Conservation (phyloP, 2,113 vertebrate genomes). For the Mesoclemmys tuberculata region DNA sequence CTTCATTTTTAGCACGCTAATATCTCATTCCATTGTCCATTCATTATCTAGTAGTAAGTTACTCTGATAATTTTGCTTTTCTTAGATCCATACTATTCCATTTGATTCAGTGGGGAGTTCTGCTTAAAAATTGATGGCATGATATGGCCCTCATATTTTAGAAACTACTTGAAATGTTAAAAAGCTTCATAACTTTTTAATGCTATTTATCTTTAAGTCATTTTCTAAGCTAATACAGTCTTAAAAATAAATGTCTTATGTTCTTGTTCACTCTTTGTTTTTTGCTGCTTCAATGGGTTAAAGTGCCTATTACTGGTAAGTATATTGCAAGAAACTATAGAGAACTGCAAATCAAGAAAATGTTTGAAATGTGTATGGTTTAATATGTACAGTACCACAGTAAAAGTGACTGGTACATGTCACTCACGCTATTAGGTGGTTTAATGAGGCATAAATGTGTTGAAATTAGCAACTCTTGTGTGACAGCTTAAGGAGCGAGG, state of each 20-base stretch:
- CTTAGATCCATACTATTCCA: conserved; percentile 27
- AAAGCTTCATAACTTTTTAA: conserved; percentile 60
- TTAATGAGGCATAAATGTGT: conserved; percentile 65
- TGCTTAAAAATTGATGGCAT: background rate
- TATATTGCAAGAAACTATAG: conserved; percentile 59
- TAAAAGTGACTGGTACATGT: conserved; percentile 62
- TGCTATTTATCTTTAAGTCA: conserved; percentile 44
- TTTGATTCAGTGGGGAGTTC: background rate
- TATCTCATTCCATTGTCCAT: conserved; percentile 19
- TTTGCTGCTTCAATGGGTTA: conserved; percentile 87
- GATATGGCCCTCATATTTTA: conserved; percentile 55
- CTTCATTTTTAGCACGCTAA: conserved; percentile 26
- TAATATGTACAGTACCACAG: conserved; percentile 36
- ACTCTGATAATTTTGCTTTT: conserved; percentile 47
- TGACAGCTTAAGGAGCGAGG: conserved; percentile 8
- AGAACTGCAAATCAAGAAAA: conserved; percentile 57
- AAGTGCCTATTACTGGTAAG: conserved; percentile 99
- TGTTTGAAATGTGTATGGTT: conserved; percentile 52
- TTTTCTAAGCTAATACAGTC: conserved; percentile 44
- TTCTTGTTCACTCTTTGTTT: conserved; percentile 75
- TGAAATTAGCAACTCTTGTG: conserved; percentile 63
- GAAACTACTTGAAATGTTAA: conserved; percentile 58
- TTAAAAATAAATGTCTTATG: conserved; percentile 71
- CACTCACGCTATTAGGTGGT: conserved; percentile 51
- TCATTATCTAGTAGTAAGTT: conserved; percentile 33